Base-by-base conservation (phyloP, 2,797 vertebrate genomes). In the Silurus lanzhouensis region DNA sequence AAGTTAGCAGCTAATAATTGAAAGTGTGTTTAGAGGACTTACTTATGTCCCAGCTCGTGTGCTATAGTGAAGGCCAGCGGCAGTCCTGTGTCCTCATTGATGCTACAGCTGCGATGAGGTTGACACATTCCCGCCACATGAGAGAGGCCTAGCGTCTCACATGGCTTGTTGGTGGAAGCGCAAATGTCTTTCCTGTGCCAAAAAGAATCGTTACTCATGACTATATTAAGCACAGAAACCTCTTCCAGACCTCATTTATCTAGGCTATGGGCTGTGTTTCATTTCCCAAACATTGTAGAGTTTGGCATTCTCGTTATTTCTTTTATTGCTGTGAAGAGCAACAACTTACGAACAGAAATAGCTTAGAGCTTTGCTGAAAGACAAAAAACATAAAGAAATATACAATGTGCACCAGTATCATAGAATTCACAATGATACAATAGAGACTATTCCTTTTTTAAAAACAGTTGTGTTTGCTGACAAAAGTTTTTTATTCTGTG, bases 11-110 rank as follows among this genome's bases (percentile, higher is more conserved):
- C 72, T 77, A 8, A 76, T 52, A 9, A n/a, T 46, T 14, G 60
- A 5, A 19, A 46, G 31, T 70, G 55, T 68, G 1, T 57, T 1
- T 22, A 19, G 19, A 60, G 31, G 15, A 55, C 95, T 91, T 96
- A 99, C 98, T 98, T 99, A 96, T 99, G 98, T 85, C 98, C 98
- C 0, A 99, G 95, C 91, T 99, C 98, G 0, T 99, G 98, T 22
- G 98, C 97, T 25, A 99, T 94, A 0, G 98, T 99, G 95, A 98
- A 98, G 81, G 98, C 98, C 87, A 99, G 80, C 0, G 98, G 97
- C 72, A 99, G 95, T 1, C 98, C 98, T 0, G 98, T 98, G 93
- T 99, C 98, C 91, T 99, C 98, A 0, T 94, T 99, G 86, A 99
- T 95, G 90, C 96, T 99, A 93, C 98, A 99, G 91, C 98, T 99